Base-by-base conservation (phyloP, 1,140 invertebrate genomes). In the Temnothorax longispinosus region DNA sequence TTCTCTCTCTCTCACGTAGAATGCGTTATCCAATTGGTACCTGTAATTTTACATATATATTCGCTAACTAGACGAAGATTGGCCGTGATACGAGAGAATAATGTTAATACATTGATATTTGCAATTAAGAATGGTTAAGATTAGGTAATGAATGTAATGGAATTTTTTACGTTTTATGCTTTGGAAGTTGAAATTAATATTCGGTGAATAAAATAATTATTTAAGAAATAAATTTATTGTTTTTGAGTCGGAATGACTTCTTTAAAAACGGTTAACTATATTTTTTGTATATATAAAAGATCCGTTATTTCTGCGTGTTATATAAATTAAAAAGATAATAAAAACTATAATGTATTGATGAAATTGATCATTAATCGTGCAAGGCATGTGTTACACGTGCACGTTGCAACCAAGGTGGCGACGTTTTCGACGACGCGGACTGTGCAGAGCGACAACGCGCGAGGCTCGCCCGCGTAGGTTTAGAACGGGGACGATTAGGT, bases 401-500 rank as follows among this genome's bases (percentile, higher is more conserved):
- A 50, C 75, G 58, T 64, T 32, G 27, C 15, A 64, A 77, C 15
- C 35, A 13, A 47, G 18, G 4, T 47, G 27, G 38, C 21, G 58
- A 78, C 18, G 1, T 74, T 72, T 82, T 82, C 80, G 67, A 58
- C 67, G 80, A 82, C 50, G 54, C 41, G 67, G 62, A 80, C 35
- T 18, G n/a, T 11, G n/a, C 13, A 18, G 50, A 67, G 15, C 38
- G 0, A 27, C 27, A 10, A 44, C 27, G 72, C 52, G 11, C 27
- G 78, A 85, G 85, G 47, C 56, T 84, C 44, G 69, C 78, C 8
- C 67, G 35, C 47, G 32, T 78, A 80, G 10, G 10, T 47, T 27
- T 71, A 38, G 64, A 50, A 88, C 50, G 69, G 69, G 54, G 67
- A 86, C 81, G 87, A 88, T 67, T 58, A 52, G 38, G 10, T 87